phyloP scores from a whole-genome alignment of 2,113 vertebrate species.

The Nycticryphes semicollaris region DNA sequence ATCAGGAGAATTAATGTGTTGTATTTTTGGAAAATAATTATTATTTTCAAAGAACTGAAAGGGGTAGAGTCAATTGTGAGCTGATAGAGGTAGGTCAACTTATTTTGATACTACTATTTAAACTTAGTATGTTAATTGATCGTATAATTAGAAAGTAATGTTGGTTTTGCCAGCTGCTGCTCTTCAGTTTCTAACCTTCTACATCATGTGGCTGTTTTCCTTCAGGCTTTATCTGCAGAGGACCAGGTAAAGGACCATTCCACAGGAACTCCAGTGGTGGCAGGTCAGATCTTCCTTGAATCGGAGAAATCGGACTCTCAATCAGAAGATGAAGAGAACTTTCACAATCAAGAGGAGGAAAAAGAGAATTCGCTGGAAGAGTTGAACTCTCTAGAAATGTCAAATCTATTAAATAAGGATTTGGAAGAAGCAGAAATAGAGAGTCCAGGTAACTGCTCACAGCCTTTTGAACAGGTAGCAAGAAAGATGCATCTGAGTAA shows the following conservation, averaged over 20 bases:
- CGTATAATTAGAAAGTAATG: not conserved
- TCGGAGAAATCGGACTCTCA: slow-evolving; percentile 67
- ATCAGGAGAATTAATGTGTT: not conserved
- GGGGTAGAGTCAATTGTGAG: not conserved
- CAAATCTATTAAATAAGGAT: slow-evolving; percentile 69
- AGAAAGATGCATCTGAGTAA: not conserved
- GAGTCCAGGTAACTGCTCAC: slow-evolving; percentile 73
- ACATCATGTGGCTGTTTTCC: not conserved
- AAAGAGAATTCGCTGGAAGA: slow-evolving; percentile 60
- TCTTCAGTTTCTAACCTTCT: not conserved
- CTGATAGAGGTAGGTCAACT: not conserved
- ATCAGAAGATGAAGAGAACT: slow-evolving; percentile 53
- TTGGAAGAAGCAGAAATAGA: slow-evolving; percentile 70
- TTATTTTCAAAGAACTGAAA: not conserved
- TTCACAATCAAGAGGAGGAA: slow-evolving; percentile 60
- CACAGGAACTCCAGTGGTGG: slow-evolving; percentile 71
- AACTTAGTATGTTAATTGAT: not conserved
- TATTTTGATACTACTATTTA: not conserved
- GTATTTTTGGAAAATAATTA: not conserved
- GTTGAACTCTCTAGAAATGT: slow-evolving; percentile 67
- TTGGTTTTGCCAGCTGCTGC: not conserved
- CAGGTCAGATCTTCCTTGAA: slow-evolving; percentile 78
- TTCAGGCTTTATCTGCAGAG: slow-evolving; percentile 73
- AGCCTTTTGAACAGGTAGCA: not conserved
- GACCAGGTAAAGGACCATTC: slow-evolving; percentile 82